Percentiles rank a stretch among this genome's conserved stretches.
These are phyloP conservation scores for Ylistrum balloti DNA, from an alignment of 1,140 invertebrate genomes.

Conservation along the genomic window DNA sequence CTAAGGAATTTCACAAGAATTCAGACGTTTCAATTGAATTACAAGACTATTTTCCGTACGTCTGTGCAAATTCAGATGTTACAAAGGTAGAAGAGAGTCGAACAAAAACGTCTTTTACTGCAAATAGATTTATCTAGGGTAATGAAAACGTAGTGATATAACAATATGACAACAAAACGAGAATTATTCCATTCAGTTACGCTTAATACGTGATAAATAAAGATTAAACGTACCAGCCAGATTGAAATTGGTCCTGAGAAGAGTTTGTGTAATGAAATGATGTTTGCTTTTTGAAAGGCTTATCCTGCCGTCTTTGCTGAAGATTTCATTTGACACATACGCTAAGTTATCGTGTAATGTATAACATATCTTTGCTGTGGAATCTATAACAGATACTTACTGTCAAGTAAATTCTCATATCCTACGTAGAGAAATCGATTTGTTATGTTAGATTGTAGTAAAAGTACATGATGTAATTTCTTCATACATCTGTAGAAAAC, in stretches of 20 bases:
- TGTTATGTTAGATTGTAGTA: background rate
- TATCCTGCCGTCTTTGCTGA: background rate
- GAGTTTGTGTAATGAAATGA: background rate
- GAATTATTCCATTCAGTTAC: too few relatives aligned
- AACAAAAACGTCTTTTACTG: too few relatives aligned
- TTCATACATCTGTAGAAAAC: background rate
- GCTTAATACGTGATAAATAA: too few relatives aligned
- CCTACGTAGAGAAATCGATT: background rate
- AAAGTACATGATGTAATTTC: slow-evolving; percentile 15
- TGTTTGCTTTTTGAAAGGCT: background rate
- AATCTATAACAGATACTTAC: background rate
- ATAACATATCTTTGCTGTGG: background rate
- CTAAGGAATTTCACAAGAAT: too few relatives aligned
- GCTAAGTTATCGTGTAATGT: background rate
- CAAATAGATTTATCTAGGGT: too few relatives aligned
- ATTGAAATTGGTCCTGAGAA: background rate
- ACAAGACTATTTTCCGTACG: too few relatives aligned
- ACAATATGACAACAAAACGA: too few relatives aligned
- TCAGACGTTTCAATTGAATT: too few relatives aligned
- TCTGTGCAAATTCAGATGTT: too few relatives aligned
- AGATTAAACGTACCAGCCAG: background rate
- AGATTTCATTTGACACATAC: background rate
- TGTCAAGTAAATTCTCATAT: background rate
- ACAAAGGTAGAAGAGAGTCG: too few relatives aligned
- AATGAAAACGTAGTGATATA: too few relatives aligned